Evolutionary conservation across 2,888 invertebrate species (phyloP).

Genomic region (Busseola fusca): DNA sequence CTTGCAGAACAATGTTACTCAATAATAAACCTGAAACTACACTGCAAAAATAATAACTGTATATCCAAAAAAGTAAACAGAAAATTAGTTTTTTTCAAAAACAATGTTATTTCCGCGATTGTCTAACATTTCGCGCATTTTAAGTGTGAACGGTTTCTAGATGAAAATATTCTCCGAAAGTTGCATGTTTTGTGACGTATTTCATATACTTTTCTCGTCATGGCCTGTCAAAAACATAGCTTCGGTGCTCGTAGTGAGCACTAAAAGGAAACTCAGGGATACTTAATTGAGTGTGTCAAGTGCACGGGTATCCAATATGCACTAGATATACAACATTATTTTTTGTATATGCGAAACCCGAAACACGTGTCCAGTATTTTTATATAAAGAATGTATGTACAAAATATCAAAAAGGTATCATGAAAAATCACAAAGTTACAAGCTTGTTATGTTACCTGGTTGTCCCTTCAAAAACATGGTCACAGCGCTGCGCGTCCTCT

Average conservation of each 20-base stretch:
- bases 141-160: not conserved
- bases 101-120: too few species aligned
- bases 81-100: not conserved
- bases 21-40: not conserved
- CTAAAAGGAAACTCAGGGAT: conserved; percentile 12
- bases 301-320: conserved; percentile 14
- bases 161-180: conserved; percentile 4
- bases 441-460: too few species aligned
- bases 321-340: too few species aligned
- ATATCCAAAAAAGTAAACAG: not conserved
- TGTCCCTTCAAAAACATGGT: too few species aligned
- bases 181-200: conserved; percentile 6
- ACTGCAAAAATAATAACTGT: not conserved
- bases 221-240: conserved; percentile 28
- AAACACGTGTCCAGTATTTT: too few species aligned
- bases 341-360: too few species aligned
- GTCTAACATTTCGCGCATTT: too few species aligned
- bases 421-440: too few species aligned
- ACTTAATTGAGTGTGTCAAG: conserved; percentile 34
- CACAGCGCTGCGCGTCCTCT: too few species aligned
- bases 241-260: conserved; percentile 1
- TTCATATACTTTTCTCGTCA: conserved; percentile 25
- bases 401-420: too few species aligned
- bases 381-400: too few species aligned
- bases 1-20: not conserved